These are phyloP conservation scores for Mastacembelus armatus DNA, from an alignment of 2,797 vertebrate species.

Conservation along the genomic window DNA sequence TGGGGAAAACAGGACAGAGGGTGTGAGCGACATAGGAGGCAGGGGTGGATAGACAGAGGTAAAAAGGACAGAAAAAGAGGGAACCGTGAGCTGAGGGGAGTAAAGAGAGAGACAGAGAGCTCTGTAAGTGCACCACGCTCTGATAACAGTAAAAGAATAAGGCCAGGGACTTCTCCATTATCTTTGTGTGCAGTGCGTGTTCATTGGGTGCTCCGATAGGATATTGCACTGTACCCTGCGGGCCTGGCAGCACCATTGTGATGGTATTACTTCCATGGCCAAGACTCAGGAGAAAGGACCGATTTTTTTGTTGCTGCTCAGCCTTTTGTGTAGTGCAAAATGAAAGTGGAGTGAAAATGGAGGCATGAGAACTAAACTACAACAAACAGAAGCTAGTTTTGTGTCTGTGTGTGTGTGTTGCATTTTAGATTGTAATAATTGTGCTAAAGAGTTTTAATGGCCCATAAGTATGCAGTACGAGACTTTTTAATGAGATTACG, in stretches of 20 bases:
- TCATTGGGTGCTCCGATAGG: conserved; percentile 71
- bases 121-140: conserved; percentile 76
- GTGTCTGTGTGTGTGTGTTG: conserved; percentile 44
- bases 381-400: conserved; percentile 53
- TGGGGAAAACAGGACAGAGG: conserved; percentile 48
- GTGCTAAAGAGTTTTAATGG: conserved; percentile 79
- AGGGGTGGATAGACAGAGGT: conserved; percentile 54
- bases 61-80: conserved; percentile 59
- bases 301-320: conserved; percentile 37
- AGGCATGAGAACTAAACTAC: conserved; percentile 36
- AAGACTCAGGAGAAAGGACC: conserved; percentile 68
- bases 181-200: conserved; percentile 71
- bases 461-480: conserved; percentile 72
- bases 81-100: conserved; percentile 43
- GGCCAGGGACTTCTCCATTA: conserved; percentile 80
- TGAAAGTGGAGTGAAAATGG: conserved; percentile 56
- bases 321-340: conserved; percentile 52
- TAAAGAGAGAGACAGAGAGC: conserved; percentile 57
- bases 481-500: conserved; percentile 83
- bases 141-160: conserved; percentile 78
- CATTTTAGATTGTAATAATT: conserved; percentile 74
- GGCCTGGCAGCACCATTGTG: conserved; percentile 76
- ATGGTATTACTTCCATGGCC: conserved; percentile 81
- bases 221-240: conserved; percentile 66
- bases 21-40: conserved; percentile 47